Evolutionary conservation across 2,113 vertebrate genomes (phyloP).

Genomic region (Larimichthys crocea): DNA sequence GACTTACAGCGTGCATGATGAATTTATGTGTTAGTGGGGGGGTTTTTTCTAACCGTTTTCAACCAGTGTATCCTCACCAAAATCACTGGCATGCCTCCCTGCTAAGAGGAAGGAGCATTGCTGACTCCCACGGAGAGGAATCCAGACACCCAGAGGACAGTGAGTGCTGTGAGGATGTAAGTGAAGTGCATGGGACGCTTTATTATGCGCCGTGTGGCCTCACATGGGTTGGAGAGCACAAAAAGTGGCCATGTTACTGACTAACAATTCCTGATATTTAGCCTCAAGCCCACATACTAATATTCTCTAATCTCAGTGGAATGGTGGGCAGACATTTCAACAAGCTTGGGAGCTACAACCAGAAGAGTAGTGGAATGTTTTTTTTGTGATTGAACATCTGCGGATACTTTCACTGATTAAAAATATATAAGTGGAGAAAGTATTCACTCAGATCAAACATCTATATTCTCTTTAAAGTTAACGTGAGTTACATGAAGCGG

Average conservation of each 20-base stretch:
- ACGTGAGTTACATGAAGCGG: neutral
- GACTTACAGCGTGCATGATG: conserved; percentile 50
- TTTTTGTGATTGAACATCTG: conserved; percentile 49
- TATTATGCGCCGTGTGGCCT: conserved; percentile 38
- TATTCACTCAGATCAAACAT: conserved; percentile 1
- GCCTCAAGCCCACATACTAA: conserved; percentile 27
- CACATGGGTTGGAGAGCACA: conserved; percentile 15
- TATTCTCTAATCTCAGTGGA: conserved; percentile 43
- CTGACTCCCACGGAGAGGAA: neutral
- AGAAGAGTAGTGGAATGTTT: conserved; percentile 31
- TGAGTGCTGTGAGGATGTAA: conserved; percentile 11
- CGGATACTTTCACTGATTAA: conserved; percentile 13
- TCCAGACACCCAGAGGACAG: conserved; percentile 24
- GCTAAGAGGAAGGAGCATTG: conserved; percentile 1
- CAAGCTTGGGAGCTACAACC: conserved; percentile 45
- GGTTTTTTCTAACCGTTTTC: neutral
- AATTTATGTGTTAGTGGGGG: conserved; percentile 39
- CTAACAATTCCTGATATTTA: conserved; percentile 48
- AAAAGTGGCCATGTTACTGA: conserved; percentile 18
- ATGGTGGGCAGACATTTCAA: conserved; percentile 49
- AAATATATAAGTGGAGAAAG: neutral
- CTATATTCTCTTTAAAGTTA: neutral
- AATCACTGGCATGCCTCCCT: conserved; percentile 9
- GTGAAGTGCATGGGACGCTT: conserved; percentile 12
- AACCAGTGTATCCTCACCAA: conserved; percentile 23